These are phyloP conservation scores for Rhabditoides inermis DNA, from an alignment of 2,888 invertebrate species.

Conservation along the genomic window DNA sequence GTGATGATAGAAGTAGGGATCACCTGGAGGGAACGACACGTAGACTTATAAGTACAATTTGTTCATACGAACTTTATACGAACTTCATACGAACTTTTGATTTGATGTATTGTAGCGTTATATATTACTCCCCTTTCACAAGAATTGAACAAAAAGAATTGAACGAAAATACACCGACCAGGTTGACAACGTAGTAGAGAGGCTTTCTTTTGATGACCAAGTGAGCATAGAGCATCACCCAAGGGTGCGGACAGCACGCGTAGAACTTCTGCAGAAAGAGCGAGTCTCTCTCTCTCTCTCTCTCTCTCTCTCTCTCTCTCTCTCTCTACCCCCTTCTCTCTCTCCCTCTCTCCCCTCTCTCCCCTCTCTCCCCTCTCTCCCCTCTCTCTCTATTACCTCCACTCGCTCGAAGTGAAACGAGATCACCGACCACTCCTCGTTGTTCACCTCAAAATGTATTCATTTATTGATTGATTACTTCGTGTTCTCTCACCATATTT, in stretches of 20 bases:
- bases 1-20: slow-evolving; percentile 49
- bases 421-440: slow-evolving; percentile 50
- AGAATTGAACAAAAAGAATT: background rate
- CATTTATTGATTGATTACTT: too few species aligned
- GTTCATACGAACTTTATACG: too few species aligned
- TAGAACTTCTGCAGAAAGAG: slow-evolving; percentile 25
- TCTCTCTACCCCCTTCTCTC: too few species aligned
- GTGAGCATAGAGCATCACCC: slow-evolving; percentile 50
- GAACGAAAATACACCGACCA: slow-evolving; percentile 16
- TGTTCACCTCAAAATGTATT: too few species aligned
- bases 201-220: slow-evolving; percentile 47
- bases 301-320: too few species aligned
- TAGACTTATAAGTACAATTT: background rate
- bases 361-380: too few species aligned
- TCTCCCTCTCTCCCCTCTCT: too few species aligned
- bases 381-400: slow-evolving; percentile 21
- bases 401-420: slow-evolving; percentile 40
- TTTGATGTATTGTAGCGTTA: too few species aligned
- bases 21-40: slow-evolving; percentile 13
- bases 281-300: too few species aligned
- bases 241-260: slow-evolving; percentile 46
- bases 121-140: background rate
- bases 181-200: slow-evolving; percentile 46
- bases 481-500: slow-evolving; percentile 46
- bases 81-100: too few species aligned